A percentile compares a stretch with the other conserved stretches of the same genome.
Conservation (phyloP, 2,113 vertebrate genomes). For the Porphyrio hochstetteri region DNA sequence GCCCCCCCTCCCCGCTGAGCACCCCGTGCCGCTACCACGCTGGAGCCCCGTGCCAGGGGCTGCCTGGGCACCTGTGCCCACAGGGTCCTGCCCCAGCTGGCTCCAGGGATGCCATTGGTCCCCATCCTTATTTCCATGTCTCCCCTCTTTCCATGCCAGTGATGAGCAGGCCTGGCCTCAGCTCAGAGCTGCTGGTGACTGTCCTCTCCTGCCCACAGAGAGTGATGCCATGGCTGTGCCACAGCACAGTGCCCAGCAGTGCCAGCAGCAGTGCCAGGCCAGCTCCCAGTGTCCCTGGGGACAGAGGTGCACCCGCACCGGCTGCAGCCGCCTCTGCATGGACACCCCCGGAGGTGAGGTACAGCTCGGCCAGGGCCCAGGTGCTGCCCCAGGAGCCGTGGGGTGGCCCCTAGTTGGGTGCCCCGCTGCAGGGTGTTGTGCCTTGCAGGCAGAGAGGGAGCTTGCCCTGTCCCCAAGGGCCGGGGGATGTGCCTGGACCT, state of each 20-base stretch:
- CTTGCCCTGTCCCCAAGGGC: rapidly evolving
- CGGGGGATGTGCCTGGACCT: background rate
- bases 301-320: background rate
- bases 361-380: background rate
- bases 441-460: background rate
- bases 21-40: rapidly evolving
- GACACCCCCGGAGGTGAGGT: background rate
- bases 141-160: background rate
- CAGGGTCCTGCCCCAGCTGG: rapidly evolving
- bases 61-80: background rate
- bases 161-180: background rate
- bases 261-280: background rate
- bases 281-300: conserved; percentile 15
- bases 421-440: rapidly evolving
- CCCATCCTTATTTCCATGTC: background rate
- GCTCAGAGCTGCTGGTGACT: background rate
- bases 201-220: background rate
- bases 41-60: background rate
- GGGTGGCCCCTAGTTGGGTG: background rate
- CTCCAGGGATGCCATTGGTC: background rate
- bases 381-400: rapidly evolving
- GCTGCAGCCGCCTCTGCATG: background rate
- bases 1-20: rapidly evolving
- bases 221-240: rapidly evolving
- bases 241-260: rapidly evolving